phyloP scores from a whole-genome alignment of 2,888 invertebrate genomes.

The Lepidochrysops patricia region DNA sequence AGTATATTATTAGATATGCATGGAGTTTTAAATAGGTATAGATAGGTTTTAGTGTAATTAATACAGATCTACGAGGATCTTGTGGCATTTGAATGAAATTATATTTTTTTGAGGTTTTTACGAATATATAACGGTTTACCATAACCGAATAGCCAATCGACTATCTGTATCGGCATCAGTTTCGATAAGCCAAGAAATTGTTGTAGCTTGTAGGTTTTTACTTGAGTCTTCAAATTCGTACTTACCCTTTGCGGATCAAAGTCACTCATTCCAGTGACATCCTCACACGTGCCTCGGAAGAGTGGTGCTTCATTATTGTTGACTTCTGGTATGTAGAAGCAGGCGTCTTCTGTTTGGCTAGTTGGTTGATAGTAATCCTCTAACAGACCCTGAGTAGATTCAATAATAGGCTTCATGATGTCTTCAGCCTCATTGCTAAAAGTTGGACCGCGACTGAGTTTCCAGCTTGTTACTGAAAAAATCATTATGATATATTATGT shows the following conservation, averaged over 20 bases:
- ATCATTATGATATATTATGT: neutral
- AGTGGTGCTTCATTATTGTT: slow-evolving; percentile 32
- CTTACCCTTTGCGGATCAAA: slow-evolving; percentile 43
- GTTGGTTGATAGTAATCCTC: slow-evolving; percentile 42
- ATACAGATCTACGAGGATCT: no score
- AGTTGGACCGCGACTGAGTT: slow-evolving; percentile 39
- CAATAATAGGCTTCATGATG: slow-evolving; percentile 35
- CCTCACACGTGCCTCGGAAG: slow-evolving; percentile 51
- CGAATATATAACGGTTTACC: no score
- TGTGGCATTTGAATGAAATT: no score
- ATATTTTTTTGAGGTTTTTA: no score
- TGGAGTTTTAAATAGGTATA: no score
- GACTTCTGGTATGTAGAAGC: slow-evolving; percentile 52
- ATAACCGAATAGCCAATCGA: no score
- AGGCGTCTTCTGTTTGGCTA: slow-evolving; percentile 44
- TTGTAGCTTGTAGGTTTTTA: no score
- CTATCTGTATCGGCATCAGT: no score
- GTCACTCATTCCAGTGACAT: slow-evolving; percentile 34
- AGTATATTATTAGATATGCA: no score
- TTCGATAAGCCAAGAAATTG: no score
- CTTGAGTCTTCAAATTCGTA: no score
- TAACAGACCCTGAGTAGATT: slow-evolving; percentile 43
- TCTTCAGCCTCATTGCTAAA: slow-evolving; percentile 30
- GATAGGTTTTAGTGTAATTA: no score
- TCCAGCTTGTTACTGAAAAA: slow-evolving; percentile 56